Conservation (phyloP, 1,140 invertebrate genomes). For the Neoseiulus cucumeris region DNA sequence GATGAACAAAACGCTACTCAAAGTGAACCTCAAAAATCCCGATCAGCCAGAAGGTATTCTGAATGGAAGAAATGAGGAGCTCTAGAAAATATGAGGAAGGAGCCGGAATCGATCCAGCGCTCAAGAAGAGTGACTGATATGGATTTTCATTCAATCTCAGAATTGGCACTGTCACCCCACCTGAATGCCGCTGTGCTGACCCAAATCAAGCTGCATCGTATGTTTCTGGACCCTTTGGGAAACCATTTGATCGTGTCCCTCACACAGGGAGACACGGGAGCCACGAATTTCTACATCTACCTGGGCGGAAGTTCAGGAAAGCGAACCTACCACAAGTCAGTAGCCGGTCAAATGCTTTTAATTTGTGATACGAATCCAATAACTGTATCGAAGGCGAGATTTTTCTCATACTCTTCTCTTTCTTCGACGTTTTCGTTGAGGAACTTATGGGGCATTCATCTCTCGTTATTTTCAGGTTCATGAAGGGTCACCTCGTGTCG, state of each 20-base stretch:
- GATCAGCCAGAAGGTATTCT: slow-evolving; percentile 48
- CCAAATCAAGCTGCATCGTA: not conserved
- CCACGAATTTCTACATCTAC: slow-evolving; percentile 1
- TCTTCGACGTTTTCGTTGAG: too few species aligned
- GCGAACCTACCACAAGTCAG: not conserved
- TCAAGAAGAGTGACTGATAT: not conserved
- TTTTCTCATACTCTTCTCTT: not conserved
- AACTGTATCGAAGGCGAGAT: not conserved
- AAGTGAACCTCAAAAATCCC: slow-evolving; percentile 58
- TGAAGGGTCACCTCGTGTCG: slow-evolving; percentile 10
- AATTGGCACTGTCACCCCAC: not conserved
- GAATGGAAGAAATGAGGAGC: too few species aligned
- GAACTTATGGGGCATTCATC: too few species aligned
- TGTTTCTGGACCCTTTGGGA: slow-evolving; percentile 13
- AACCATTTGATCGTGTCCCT: slow-evolving; percentile 7
- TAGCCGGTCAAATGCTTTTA: not conserved
- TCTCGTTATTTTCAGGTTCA: not conserved
- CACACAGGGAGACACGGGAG: not conserved
- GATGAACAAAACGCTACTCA: slow-evolving; percentile 53
- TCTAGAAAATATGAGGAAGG: too few species aligned
- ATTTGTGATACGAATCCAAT: not conserved
- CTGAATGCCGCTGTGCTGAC: not conserved
- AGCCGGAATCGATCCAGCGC: too few species aligned
- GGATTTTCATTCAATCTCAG: not conserved
- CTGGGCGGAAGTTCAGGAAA: not conserved